Evolutionary conservation across 2,797 vertebrate species (phyloP).

Genomic region (Eleutherodactylus coqui): DNA sequence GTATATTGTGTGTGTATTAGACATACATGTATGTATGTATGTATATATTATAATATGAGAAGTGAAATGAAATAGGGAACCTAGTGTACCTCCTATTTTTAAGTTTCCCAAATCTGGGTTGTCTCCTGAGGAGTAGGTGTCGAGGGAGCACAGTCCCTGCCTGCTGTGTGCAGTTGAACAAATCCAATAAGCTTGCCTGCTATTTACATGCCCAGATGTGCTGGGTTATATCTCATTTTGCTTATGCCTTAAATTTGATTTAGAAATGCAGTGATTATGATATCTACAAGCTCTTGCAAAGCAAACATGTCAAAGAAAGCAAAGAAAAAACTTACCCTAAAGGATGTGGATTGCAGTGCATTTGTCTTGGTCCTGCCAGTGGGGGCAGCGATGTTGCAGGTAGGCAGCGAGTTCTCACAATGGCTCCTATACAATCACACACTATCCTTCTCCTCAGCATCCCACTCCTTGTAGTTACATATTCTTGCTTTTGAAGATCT

Average conservation of each 20-base stretch:
- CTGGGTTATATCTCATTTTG: background rate
- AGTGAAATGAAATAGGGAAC: background rate
- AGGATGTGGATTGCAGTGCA: conserved; percentile 71
- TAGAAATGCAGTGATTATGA: background rate
- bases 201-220: conserved; percentile 31
- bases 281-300: conserved; percentile 59
- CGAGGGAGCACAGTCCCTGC: conserved; percentile 24
- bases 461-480: conserved; percentile 70
- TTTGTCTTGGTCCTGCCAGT: conserved; percentile 71
- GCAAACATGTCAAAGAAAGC: conserved; percentile 66
- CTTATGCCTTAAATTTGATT: background rate
- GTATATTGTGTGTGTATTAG: no score
- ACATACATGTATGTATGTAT: no score
- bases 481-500: conserved; percentile 54
- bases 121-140: background rate
- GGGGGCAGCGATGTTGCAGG: conserved; percentile 69
- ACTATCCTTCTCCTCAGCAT: conserved; percentile 65
- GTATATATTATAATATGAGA: background rate
- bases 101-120: background rate
- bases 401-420: conserved; percentile 71
- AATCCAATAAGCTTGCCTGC: conserved; percentile 53
- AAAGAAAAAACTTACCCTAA: conserved; percentile 74
- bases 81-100: background rate
- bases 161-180: conserved; percentile 34
- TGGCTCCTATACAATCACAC: conserved; percentile 69